phyloP scores from a whole-genome alignment of 2,888 invertebrate genomes.

The Pollenia angustigena region DNA sequence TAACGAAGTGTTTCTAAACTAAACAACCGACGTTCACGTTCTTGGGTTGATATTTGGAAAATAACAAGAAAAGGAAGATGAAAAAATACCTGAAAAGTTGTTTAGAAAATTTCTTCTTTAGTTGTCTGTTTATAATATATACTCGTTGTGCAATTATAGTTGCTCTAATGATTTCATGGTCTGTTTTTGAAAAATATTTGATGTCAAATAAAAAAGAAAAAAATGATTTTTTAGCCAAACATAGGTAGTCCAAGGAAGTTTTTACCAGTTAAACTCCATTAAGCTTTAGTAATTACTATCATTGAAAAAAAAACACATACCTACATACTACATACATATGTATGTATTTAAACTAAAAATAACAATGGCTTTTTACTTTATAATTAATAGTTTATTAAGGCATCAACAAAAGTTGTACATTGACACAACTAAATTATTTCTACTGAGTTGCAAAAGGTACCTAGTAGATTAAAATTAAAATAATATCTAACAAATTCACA shows the following conservation, averaged over 20 bases:
- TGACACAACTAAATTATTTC: too few species aligned
- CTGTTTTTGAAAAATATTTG: background rate
- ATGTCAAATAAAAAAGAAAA: background rate
- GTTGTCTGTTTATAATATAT: slow-evolving; percentile 8
- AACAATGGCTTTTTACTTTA: too few species aligned
- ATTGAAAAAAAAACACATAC: too few species aligned
- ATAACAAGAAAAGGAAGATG: slow-evolving; percentile 11
- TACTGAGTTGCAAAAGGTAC: too few species aligned
- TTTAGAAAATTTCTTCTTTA: slow-evolving; percentile 16
- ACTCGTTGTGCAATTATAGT: background rate
- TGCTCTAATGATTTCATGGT: slow-evolving; percentile 25
- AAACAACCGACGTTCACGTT: slow-evolving; percentile 19
- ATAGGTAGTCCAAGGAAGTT: background rate
- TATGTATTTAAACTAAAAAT: too few species aligned
- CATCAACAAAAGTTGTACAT: too few species aligned
- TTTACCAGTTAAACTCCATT: too few species aligned
- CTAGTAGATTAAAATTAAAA: background rate
- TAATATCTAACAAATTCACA: background rate
- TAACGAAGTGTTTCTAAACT: slow-evolving; percentile 31
- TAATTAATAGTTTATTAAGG: too few species aligned
- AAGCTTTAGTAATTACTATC: too few species aligned
- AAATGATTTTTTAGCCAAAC: background rate
- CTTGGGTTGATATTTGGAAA: slow-evolving; percentile 23
- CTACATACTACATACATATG: too few species aligned
- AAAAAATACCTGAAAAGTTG: slow-evolving; percentile 23